Conservation (phyloP, 2,797 vertebrate species). For the Sarcoramphus papa region DNA sequence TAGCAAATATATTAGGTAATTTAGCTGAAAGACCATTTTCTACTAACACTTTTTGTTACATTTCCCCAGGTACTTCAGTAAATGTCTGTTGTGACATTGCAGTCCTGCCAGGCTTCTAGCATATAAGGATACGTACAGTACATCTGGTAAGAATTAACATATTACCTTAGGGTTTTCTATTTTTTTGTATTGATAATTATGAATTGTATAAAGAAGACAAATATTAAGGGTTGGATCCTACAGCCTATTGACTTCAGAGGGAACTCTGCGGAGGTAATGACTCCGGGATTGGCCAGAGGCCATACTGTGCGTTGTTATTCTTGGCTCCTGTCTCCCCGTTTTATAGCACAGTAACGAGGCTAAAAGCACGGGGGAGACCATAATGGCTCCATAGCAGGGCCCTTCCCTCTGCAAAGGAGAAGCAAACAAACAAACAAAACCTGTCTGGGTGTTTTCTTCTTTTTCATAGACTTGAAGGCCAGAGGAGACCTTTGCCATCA, state of each 20-base stretch:
- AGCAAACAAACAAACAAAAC: conserved; percentile 14
- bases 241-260: not conserved
- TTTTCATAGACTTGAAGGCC: not conserved
- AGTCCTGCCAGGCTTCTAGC: conserved; percentile 72
- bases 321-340: conserved; percentile 10
- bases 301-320: conserved; percentile 1
- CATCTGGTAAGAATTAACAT: conserved; percentile 75
- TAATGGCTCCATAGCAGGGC: not conserved
- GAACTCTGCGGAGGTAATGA: not conserved
- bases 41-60: conserved; percentile 79
- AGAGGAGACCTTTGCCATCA: not conserved
- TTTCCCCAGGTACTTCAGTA: conserved; percentile 79
- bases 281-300: not conserved
- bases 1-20: conserved; percentile 86
- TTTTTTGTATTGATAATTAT: conserved; percentile 66
- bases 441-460: not conserved
- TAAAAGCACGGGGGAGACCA: not conserved
- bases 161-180: conserved; percentile 52
- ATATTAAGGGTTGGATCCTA: conserved; percentile 47
- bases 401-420: not conserved
- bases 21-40: conserved; percentile 84
- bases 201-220: conserved; percentile 61
- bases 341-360: not conserved
- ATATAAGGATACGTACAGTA: conserved; percentile 63
- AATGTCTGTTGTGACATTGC: conserved; percentile 81